Percentiles rank a stretch among this genome's conserved stretches.
Evolutionary conservation across 1,140 invertebrate species (phyloP).

Genomic region (Drosophila sturtevanti): DNA sequence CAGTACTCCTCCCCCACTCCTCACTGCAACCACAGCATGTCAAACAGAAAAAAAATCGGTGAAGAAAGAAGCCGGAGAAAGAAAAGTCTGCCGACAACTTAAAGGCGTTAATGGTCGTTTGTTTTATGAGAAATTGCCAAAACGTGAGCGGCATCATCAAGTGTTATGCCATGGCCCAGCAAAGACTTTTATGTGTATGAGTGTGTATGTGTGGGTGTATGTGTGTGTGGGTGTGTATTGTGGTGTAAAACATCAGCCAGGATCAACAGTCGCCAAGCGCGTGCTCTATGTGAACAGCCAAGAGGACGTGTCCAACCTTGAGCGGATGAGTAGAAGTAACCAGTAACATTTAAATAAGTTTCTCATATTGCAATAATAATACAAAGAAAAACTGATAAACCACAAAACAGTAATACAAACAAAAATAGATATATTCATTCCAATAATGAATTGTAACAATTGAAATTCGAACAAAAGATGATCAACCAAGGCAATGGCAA

Average conservation of each 20-base stretch:
- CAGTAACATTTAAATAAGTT: conserved; percentile 68
- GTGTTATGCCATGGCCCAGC: neutral
- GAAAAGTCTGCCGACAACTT: conserved; percentile 73
- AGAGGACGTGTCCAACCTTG: conserved; percentile 42
- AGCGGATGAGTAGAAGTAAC: conserved; percentile 14
- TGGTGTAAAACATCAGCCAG: conserved; percentile 65
- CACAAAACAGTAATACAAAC: conserved; percentile 26
- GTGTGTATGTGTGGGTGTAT: neutral
- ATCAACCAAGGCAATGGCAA: no score
- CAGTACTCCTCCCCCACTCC: neutral
- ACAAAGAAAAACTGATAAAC: conserved; percentile 25
- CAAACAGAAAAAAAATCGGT: neutral
- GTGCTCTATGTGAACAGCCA: conserved; percentile 5
- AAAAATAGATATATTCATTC: neutral
- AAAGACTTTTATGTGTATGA: conserved; percentile 37
- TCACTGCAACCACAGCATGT: neutral
- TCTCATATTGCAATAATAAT: conserved; percentile 9
- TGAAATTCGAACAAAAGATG: neutral
- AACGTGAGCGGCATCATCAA: conserved; percentile 77
- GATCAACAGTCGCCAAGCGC: conserved; percentile 76
- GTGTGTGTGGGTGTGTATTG: neutral
- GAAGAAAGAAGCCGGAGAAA: conserved; percentile 4
- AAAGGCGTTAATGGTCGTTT: conserved; percentile 82
- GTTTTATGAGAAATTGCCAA: conserved; percentile 83
- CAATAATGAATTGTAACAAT: neutral